Conservation (phyloP, 2,888 invertebrate genomes). For the Synergus japonicus region DNA sequence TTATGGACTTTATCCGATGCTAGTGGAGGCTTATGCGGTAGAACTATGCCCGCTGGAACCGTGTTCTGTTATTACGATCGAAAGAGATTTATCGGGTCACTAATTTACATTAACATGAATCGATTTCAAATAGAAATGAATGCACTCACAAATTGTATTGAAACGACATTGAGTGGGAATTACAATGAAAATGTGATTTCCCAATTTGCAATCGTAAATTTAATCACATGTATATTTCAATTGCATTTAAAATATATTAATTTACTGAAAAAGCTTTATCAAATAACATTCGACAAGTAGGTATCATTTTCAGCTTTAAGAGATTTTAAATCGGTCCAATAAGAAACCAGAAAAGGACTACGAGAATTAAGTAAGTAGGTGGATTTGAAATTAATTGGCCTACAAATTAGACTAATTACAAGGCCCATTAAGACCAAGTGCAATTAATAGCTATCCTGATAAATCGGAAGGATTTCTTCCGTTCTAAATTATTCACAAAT, state of each 20-base stretch:
- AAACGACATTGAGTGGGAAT: not conserved
- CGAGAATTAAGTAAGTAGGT: not conserved
- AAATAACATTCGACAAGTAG: not conserved
- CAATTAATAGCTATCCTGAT: not conserved
- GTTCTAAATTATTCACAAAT: not conserved
- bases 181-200: not conserved
- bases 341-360: not conserved
- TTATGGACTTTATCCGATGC: not conserved
- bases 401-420: constrained; percentile 5
- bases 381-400: constrained; percentile 3
- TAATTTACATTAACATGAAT: constrained; percentile 7
- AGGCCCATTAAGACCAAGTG: not conserved
- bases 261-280: not conserved
- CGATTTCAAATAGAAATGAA: not conserved
- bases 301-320: not conserved
- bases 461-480: not conserved
- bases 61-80: constrained; percentile 1
- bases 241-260: not conserved
- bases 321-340: not conserved
- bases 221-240: not conserved
- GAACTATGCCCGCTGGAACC: not conserved
- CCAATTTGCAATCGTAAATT: not conserved
- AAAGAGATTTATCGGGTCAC: not conserved
- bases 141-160: not conserved
- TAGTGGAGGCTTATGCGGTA: not conserved